Evolutionary conservation across 2,797 vertebrate genomes (phyloP).

Genomic region (Calcarius lapponicus): DNA sequence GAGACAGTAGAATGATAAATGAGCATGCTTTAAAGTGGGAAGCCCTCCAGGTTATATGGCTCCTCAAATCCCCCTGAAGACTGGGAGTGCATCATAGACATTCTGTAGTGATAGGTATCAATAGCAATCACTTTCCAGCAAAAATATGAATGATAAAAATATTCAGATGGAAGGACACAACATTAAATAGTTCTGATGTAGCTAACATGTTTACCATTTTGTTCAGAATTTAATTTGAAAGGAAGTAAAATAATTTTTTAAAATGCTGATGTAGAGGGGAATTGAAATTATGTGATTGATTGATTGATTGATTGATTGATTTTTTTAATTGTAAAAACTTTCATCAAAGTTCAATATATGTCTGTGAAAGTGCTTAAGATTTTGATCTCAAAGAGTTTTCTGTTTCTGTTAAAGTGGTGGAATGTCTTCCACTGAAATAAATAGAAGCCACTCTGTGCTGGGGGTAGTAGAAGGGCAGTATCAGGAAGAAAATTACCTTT

Average conservation of each 20-base stretch:
- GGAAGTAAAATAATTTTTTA: neutral
- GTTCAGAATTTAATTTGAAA: neutral
- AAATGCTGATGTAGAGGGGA: neutral
- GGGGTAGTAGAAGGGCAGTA: neutral
- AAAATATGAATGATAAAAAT: neutral
- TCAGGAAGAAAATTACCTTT: neutral
- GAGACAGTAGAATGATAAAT: slow-evolving; percentile 48
- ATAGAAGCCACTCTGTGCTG: neutral
- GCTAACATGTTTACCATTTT: neutral
- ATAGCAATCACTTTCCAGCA: neutral
- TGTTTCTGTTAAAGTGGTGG: neutral
- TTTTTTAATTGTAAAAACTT: neutral
- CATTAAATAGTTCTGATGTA: neutral
- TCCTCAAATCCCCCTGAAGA: neutral
- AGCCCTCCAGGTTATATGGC: neutral
- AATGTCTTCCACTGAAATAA: neutral
- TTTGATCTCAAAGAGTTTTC: neutral
- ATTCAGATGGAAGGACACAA: neutral
- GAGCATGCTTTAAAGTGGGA: neutral
- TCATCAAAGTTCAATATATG: neutral
- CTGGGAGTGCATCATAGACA: neutral
- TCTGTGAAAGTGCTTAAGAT: neutral
- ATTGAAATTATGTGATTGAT: neutral
- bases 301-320: neutral
- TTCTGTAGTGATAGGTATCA: neutral